Evolutionary conservation across 2,797 vertebrate species (phyloP).

Genomic region (Dendrocincla tyrannina): DNA sequence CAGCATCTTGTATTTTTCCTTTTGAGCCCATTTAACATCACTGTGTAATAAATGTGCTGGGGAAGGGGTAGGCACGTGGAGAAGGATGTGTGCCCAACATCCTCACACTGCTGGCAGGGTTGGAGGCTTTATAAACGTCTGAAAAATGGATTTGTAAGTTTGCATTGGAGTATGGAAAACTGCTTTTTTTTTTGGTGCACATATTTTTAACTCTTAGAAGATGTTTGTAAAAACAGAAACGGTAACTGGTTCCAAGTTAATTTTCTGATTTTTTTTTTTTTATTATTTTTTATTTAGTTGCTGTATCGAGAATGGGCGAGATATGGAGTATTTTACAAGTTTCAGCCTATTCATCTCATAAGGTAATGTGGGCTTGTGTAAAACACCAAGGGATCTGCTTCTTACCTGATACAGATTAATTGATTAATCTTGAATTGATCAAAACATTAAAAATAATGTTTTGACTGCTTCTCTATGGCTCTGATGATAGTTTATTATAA

Average conservation of each 20-base stretch:
- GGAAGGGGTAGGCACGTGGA: neutral
- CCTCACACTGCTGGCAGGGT: neutral
- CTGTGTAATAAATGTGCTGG: neutral
- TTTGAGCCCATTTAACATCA: neutral
- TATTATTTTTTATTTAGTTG: conserved; percentile 73
- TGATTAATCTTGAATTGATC: neutral
- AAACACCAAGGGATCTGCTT: neutral
- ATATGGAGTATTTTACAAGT: conserved; percentile 96
- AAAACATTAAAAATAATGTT: neutral
- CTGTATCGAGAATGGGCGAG: conserved; percentile 96
- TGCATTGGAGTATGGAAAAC: neutral
- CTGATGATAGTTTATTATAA: neutral
- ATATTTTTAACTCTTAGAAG: neutral
- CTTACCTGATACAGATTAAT: neutral
- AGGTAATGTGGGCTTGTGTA: conserved; percentile 78
- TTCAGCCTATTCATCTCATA: conserved; percentile 95
- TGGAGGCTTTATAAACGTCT: neutral
- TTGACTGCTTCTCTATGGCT: neutral
- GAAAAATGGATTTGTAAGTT: neutral
- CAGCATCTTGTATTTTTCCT: neutral
- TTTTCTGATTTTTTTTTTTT: neutral
- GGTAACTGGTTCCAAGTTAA: neutral
- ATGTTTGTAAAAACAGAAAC: neutral
- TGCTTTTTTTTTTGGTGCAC: neutral
- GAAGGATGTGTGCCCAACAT: neutral